These are phyloP conservation scores for Nasonia oneida DNA, from an alignment of 2,888 invertebrate species.

Conservation along the genomic window DNA sequence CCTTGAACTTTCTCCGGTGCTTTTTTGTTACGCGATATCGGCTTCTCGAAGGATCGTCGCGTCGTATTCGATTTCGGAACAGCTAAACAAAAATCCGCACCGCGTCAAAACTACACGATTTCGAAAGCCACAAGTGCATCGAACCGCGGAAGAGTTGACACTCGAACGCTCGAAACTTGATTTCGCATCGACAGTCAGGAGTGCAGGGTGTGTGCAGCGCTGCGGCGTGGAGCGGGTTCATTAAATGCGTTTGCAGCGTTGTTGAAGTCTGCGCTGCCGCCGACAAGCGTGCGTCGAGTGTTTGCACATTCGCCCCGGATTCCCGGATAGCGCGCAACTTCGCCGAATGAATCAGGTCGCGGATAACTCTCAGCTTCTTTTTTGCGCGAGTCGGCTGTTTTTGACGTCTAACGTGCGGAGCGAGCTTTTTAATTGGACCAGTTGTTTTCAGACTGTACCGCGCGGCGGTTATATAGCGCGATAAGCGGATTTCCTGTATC, in stretches of 20 bases:
- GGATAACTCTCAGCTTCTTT: background rate
- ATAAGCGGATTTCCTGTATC: too few relatives aligned
- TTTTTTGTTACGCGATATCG: background rate
- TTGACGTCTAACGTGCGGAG: background rate
- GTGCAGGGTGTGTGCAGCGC: background rate
- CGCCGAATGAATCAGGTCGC: background rate
- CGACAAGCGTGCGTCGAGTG: constrained; percentile 1
- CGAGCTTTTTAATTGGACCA: background rate
- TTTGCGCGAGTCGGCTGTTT: background rate
- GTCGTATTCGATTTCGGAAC: background rate
- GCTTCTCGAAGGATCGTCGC: too few relatives aligned
- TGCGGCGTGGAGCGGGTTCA: constrained; percentile 1
- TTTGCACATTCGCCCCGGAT: constrained; percentile 1
- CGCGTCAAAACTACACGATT: background rate
- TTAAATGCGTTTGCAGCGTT: constrained; percentile 10
- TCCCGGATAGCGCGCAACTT: background rate
- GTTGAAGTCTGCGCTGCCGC: background rate
- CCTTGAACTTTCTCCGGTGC: too few relatives aligned
- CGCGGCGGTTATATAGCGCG: too few relatives aligned
- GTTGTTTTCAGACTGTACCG: background rate
- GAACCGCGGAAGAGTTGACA: background rate
- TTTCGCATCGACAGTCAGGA: constrained; percentile 5
- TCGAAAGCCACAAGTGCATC: background rate
- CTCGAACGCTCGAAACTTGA: constrained; percentile 11
- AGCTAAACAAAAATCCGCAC: background rate